Base-by-base conservation (phyloP, 2,888 invertebrate genomes). In the Athalia rosae region DNA sequence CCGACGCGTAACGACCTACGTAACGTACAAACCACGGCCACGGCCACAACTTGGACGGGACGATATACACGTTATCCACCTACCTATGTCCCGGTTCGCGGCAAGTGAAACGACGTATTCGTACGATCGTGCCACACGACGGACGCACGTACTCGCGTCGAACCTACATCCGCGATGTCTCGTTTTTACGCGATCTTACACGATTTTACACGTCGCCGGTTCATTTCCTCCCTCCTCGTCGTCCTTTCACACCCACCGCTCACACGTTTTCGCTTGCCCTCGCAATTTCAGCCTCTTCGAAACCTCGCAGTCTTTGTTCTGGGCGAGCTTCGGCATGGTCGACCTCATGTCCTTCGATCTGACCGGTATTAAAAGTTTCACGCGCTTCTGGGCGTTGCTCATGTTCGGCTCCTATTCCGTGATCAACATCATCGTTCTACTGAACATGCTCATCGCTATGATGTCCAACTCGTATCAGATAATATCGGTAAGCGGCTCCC, bases 391-490 rank as follows among this genome's bases (percentile, higher is more conserved):
- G 98, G 98, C 98, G 0, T 93, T 99, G 76, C 93, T 99, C 4
- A 98, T 99, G 95, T 99, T 99, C 88, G 99, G 99, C 61, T 97
- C 97, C 4, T 99, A 99, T 91, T 98, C 98, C 78, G 98, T 97
- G 80, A 99, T 99, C 90, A 98, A 98, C 89, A 95, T 99, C 81
- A 98, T 99, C 84, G 99, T 99, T 0, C 92, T 99, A 45, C 93
- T 99, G 80, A 99, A 99, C 91, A 97, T 99, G 95, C 93, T 99
- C 59, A 99, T 99, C 88, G 99, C 99, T 87, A 99, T 99, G 99
- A 99, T 99, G 98, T 98, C 98, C 79, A 99, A 98, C 90, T 99
- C 98, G 0, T 99, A 99, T 91, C 98, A 98, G 91, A 96, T 98
- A 80, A 99, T 99, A 85, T 98, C 98, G 85, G 98, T 97, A 91